A percentile compares a stretch with the other conserved stretches of the same genome.
phyloP scores from a whole-genome alignment of 2,888 invertebrate genomes.

The Eupeodes latifasciatus region DNA sequence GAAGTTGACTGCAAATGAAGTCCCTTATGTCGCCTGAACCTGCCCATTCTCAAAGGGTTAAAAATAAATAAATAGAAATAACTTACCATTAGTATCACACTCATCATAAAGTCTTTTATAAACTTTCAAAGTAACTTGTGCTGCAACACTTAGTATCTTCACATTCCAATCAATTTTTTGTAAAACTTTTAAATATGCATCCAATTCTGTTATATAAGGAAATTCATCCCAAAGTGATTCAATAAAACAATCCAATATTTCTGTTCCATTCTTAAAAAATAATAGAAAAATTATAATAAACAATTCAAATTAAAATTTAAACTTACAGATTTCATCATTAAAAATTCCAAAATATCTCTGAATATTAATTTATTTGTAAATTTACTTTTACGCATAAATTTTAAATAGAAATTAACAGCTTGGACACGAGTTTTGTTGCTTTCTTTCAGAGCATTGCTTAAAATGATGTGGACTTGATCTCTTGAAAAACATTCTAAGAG shows the following conservation, averaged over 20 bases:
- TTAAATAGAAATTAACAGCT: conserved; percentile 51
- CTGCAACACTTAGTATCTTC: conserved; percentile 43
- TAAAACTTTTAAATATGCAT: conserved; percentile 54
- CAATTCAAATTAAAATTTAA: not conserved
- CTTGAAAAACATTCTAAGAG: conserved; percentile 50
- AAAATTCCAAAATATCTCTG: conserved; percentile 61
- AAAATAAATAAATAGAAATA: too few relatives aligned
- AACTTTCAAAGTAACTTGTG: conserved; percentile 51
- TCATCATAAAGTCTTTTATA: conserved; percentile 50
- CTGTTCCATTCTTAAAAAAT: conserved; percentile 25
- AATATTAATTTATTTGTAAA: conserved; percentile 56
- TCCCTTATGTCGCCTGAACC: too few relatives aligned
- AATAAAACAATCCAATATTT: conserved; percentile 47
- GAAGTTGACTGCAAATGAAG: too few relatives aligned
- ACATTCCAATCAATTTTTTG: conserved; percentile 22
- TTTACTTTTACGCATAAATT: conserved; percentile 44
- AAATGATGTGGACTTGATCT: conserved; percentile 52
- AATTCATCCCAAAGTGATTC: conserved; percentile 52
- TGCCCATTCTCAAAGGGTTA: too few relatives aligned
- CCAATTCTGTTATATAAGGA: conserved; percentile 51
- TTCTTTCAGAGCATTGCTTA: conserved; percentile 29
- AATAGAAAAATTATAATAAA: too few relatives aligned
- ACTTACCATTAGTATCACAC: conserved; percentile 47
- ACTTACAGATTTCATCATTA: conserved; percentile 38
- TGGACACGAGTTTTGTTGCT: conserved; percentile 7